Evolutionary conservation across 1,140 invertebrate genomes (phyloP).

Genomic region (Macrocentrus cingulum): DNA sequence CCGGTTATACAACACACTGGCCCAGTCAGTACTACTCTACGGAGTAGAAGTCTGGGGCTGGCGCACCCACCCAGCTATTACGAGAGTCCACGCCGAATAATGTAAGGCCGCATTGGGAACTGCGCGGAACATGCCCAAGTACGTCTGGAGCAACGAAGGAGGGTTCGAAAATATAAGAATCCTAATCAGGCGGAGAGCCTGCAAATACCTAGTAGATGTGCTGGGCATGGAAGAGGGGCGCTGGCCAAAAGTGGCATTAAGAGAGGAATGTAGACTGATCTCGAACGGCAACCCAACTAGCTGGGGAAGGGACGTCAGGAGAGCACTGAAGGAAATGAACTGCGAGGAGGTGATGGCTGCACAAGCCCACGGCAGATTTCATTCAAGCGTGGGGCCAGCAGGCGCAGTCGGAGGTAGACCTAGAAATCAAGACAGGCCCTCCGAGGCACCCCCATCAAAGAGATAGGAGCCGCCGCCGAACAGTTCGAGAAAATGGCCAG

Average conservation of each 20-base stretch:
- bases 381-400: too few species aligned
- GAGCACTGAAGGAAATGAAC: not conserved
- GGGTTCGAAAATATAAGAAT: conserved; percentile 1
- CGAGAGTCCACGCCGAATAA: not conserved
- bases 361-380: too few species aligned
- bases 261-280: conserved; percentile 14
- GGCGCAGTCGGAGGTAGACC: too few species aligned
- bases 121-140: conserved; percentile 5
- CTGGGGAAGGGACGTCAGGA: not conserved
- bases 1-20: conserved; percentile 13
- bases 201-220: conserved; percentile 1
- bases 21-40: conserved; percentile 18
- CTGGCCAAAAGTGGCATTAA: conserved; percentile 15
- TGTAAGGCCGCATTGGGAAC: conserved; percentile 11
- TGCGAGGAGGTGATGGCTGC: too few species aligned
- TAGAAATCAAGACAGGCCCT: too few species aligned
- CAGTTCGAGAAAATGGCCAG: too few species aligned
- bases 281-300: conserved; percentile 10
- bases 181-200: not conserved
- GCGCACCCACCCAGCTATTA: not conserved
- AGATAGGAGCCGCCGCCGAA: too few species aligned
- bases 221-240: conserved; percentile 11
- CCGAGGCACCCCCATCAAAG: too few species aligned
- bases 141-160: conserved; percentile 9
- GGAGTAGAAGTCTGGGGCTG: conserved; percentile 26